Conservation (phyloP, 2,113 vertebrate species). For the Pseudorasbora parva region DNA sequence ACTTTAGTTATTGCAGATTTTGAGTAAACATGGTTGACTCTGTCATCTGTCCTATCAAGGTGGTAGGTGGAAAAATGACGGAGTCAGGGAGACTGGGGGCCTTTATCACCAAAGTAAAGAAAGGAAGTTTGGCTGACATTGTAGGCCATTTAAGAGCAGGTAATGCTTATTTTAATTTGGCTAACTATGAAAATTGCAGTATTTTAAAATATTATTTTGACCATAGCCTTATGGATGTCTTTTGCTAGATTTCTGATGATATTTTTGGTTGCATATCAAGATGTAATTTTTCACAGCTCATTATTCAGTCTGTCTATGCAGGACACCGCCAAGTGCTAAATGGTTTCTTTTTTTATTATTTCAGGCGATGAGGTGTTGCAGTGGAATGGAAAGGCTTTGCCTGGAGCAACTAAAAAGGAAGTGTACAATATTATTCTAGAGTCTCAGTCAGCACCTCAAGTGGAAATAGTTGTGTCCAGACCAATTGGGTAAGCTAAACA, state of each 20-base stretch:
- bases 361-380: conserved; percentile 97
- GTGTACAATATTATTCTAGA: conserved; percentile 99
- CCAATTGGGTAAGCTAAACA: conserved; percentile 90
- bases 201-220: neutral
- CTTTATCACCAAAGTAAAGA: conserved; percentile 99
- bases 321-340: neutral
- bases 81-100: conserved; percentile 93
- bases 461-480: conserved; percentile 98
- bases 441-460: conserved; percentile 98
- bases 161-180: conserved; percentile 61
- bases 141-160: conserved; percentile 97
- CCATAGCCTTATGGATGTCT: neutral
- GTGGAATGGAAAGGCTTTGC: conserved; percentile 97
- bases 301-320: conserved; percentile 4
- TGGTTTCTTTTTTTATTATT: conserved; percentile 41
- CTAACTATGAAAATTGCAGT: neutral
- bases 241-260: neutral
- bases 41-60: conserved; percentile 72
- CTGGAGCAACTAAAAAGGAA: conserved; percentile 98
- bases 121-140: conserved; percentile 96
- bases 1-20: neutral
- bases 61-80: conserved; percentile 98
- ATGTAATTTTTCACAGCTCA: conserved; percentile 18
- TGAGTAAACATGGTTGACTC: conserved; percentile 1
- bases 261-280: conserved; percentile 1